Base-by-base conservation (phyloP, 2,113 vertebrate genomes). In the Nycticorax nycticorax region DNA sequence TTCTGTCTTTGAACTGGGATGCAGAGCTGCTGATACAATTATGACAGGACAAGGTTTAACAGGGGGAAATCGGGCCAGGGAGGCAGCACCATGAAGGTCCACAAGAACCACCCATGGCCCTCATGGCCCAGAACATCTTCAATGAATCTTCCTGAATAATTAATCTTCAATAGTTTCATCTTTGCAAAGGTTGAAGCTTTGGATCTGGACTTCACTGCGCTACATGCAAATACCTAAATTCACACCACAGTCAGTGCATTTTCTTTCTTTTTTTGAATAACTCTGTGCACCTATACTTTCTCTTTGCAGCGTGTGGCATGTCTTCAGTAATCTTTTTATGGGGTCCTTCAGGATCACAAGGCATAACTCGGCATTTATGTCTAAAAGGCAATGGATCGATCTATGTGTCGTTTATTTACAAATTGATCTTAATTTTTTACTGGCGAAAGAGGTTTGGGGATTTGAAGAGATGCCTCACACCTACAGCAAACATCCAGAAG, bases 101-200 rank as follows among this genome's bases (percentile, higher is more conserved):
- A 41, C 0, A 4, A 66, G 55, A 69, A 56, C 6, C 2, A 4
- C 0, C 28, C 3, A 4, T 41, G 45, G 5, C 3, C 21, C 16
- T 73, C 23, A 39, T 4, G 18, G 30, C 10, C n/a, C 32, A 59
- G 48, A 59, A 73, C 11, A 35, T 64, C 39, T 89, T 45, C 33
- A 86, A 3, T 47, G 12, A 5, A 30, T 55, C 45, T 71, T 94
- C 47, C 15, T 43, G 32, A 86, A n/a, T 59, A 62, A 45, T 78
- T 59, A 3, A 1, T n/a, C 8, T 64, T 60, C 17, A 50, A 20
- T 13, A 57, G 43, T 62, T 75, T 66, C 26, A 52, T 26, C 21
- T 85, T 67, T 57, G 47, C 10, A 66, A 57, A 71, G 12, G 24
- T 60, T 4, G 3, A 66, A 76, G 22, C 5, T 71, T 76, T 91